Evolutionary conservation across 2,888 invertebrate species (phyloP).

Genomic region (Cecidostiba fungosa): DNA sequence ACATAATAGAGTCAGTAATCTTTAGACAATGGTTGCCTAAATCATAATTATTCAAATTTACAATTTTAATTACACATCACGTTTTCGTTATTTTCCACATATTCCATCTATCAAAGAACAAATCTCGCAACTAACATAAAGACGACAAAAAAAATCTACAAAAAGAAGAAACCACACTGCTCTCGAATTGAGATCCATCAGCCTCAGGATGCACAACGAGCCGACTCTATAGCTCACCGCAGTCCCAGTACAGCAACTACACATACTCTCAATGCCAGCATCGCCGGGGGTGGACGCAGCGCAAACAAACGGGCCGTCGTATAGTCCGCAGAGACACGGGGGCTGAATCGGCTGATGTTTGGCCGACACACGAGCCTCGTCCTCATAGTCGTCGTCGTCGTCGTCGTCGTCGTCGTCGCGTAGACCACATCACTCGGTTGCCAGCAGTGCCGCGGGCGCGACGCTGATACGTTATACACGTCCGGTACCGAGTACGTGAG

Average conservation of each 20-base stretch:
- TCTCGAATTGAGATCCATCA: background rate
- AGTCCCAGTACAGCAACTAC: background rate
- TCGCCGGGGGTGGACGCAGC: background rate
- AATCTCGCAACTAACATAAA: too few species aligned
- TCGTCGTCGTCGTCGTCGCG: background rate
- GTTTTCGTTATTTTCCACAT: too few species aligned
- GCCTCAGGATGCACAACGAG: background rate
- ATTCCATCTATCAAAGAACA: too few species aligned
- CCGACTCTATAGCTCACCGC: background rate
- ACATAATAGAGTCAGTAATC: too few species aligned
- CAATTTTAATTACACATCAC: too few species aligned
- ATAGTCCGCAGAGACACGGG: slow-evolving; percentile 1
- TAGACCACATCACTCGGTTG: slow-evolving; percentile 32
- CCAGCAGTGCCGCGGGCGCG: background rate
- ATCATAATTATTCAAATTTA: too few species aligned
- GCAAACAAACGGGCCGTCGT: slow-evolving; percentile 32
- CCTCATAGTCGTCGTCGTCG: background rate
- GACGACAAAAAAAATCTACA: too few species aligned
- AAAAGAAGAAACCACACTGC: background rate
- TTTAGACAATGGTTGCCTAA: too few species aligned
- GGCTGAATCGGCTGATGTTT: background rate
- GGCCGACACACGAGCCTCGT: slow-evolving; percentile 2
- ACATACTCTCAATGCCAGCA: background rate
- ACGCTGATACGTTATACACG: background rate
- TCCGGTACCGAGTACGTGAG: background rate